Conservation (phyloP, 2,797 vertebrate genomes). For the Helarctos malayanus region DNA sequence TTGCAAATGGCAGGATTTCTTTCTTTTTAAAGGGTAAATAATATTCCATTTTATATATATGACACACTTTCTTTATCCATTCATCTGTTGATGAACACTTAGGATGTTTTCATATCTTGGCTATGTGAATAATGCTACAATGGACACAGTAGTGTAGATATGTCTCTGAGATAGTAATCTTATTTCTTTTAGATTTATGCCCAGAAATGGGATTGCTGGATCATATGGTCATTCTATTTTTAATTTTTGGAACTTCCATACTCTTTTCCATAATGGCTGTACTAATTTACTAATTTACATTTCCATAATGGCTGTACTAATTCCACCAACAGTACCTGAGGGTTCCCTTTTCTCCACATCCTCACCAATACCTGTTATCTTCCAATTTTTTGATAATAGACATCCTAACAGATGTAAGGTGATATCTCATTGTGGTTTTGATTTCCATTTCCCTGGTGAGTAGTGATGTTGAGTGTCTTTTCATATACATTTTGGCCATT, state of each 20-base stretch:
- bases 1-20: neutral
- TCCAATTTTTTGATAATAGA: neutral
- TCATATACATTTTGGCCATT: neutral
- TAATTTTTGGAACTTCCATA: neutral
- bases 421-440: neutral
- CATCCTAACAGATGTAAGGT: neutral
- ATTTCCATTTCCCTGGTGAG: neutral
- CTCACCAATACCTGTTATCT: neutral
- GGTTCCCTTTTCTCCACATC: neutral
- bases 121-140: neutral
- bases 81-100: neutral
- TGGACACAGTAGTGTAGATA: neutral
- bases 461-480: neutral
- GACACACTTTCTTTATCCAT: neutral
- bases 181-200: neutral
- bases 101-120: neutral
- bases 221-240: neutral
- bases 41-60: neutral
- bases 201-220: neutral
- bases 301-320: neutral
- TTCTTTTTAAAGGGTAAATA: neutral
- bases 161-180: neutral
- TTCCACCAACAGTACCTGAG: neutral
- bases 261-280: neutral
- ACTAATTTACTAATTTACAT: neutral